Base-by-base conservation (phyloP, 1,140 invertebrate genomes). In the Parapsyche elsis region DNA sequence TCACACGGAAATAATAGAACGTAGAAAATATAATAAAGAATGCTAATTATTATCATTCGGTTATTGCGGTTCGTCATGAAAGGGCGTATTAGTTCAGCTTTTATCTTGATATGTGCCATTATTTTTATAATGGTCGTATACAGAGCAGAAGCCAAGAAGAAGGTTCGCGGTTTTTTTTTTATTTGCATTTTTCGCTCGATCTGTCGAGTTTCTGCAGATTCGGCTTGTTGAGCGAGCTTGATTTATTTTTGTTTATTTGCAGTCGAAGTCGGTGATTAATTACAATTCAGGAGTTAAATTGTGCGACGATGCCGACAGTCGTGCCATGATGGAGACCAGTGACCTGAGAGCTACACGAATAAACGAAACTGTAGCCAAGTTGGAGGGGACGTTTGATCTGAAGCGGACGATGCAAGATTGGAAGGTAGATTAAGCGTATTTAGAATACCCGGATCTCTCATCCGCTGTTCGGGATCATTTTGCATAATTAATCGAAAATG, bases 381-480 rank as follows among this genome's bases (percentile, higher is more conserved):
- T 81, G 24, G 70, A 71, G 7, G 80, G 80, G 10, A 75, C 59
- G 14, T 81, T 81, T 24, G 38, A 49, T 1, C 16, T 81, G n/a
- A 81, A 81, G 30, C 38, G 71, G 23, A 45, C 26, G 12, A 73
- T 81, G 5, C 46, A 78, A 12, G 71, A 67, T 61, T 75, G 73
- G 46, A 75, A 75, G 73, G 73, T 75, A 53, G 1, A 53, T 53
- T 38, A 38, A 4, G 30, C 30, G 7, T 38, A 38, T 38, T 4
- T 38, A 38, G 7, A 38, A 38, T 1, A 38, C 7, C 30, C 30
- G 30, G 30, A 38, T 7, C 30, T 38, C 30, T 38, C 30, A 38
- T 38, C 30, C 7, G 7, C 2, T 38, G 30, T 38, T 4, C 7
- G 7, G 7, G 30, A 4, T 38, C 30, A 38, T 38, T 38, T 38